Conservation (phyloP, 2,113 vertebrate species). For the Jacana jacana region DNA sequence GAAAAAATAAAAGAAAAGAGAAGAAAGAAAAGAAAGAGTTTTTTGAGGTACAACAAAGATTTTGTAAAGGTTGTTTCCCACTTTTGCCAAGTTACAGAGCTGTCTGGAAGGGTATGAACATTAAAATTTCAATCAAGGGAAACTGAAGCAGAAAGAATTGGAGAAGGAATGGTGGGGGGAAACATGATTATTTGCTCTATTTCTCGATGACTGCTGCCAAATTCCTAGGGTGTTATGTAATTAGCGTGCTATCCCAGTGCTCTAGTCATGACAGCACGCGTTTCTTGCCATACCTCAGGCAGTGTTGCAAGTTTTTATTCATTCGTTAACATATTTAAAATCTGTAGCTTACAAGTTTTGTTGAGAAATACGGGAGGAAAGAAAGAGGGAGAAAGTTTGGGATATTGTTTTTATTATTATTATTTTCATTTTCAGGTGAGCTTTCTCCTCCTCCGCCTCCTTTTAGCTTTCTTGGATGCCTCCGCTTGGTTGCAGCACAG, state of each 20-base stretch:
- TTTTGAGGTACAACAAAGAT: background rate
- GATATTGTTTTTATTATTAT: no score
- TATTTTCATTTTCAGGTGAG: background rate
- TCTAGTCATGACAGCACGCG: conserved; percentile 44
- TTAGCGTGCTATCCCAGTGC: background rate
- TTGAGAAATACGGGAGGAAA: background rate
- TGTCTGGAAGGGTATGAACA: background rate
- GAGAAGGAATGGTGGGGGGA: background rate
- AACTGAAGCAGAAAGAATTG: background rate
- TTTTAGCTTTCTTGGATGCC: background rate
- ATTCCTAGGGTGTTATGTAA: conserved; percentile 49
- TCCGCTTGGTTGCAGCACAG: background rate
- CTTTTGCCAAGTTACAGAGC: background rate
- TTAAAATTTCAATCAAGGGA: background rate
- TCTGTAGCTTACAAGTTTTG: background rate
- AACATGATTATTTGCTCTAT: conserved; percentile 51
- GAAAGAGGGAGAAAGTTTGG: background rate
- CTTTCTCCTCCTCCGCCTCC: background rate
- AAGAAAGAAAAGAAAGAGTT: background rate
- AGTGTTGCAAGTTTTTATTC: background rate
- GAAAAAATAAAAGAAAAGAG: no score
- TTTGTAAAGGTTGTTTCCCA: background rate
- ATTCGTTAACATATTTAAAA: background rate
- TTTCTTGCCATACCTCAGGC: conserved; percentile 26
- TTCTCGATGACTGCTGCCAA: conserved; percentile 1